A percentile compares a stretch with the other conserved stretches of the same genome.
These are phyloP conservation scores for Conopomorpha cramerella DNA, from an alignment of 1,140 invertebrate genomes.

Conservation along the genomic window DNA sequence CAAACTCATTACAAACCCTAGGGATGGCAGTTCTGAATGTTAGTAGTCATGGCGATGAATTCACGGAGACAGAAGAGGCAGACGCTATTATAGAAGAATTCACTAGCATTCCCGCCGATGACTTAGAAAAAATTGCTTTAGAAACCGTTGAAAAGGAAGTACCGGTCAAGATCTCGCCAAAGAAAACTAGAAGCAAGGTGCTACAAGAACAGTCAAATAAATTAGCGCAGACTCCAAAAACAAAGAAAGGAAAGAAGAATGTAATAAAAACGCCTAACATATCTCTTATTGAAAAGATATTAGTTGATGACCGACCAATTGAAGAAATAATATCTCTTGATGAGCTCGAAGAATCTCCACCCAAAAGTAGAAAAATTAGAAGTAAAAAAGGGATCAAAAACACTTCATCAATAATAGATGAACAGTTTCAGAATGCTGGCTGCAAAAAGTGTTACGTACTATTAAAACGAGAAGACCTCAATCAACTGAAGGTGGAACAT, in stretches of 20 bases:
- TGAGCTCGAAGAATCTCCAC: constrained; percentile 24
- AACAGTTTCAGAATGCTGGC: constrained; percentile 23
- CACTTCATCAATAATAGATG: too few species aligned
- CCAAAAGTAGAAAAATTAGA: constrained; percentile 15
- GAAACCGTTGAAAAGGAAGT: constrained; percentile 17
- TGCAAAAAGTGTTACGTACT: constrained; percentile 35
- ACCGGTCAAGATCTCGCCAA: constrained; percentile 11
- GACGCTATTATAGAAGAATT: constrained; percentile 37
- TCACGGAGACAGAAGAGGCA: constrained; percentile 11
- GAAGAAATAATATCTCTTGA: constrained; percentile 48
- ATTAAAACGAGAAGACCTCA: constrained; percentile 22
- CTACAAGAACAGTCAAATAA: constrained; percentile 11
- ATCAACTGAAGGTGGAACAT: constrained; percentile 6
- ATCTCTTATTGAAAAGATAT: constrained; percentile 46
- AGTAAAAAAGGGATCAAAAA: constrained; percentile 12
- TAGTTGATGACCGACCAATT: constrained; percentile 38
- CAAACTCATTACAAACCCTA: constrained; percentile 22
- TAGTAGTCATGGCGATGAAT: constrained; percentile 12
- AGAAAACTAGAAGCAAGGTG: constrained; percentile 13
- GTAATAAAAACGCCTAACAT: constrained; percentile 41
- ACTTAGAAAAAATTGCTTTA: constrained; percentile 39
- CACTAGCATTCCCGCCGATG: constrained; percentile 37
- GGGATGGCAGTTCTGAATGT: constrained; percentile 45
- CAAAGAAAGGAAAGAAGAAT: constrained; percentile 15
- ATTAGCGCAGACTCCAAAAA: constrained; percentile 14